Percentiles rank a stretch among this genome's conserved stretches.
These are phyloP conservation scores for Prionailurus bengalensis DNA, from an alignment of 2,113 vertebrate species.

Conservation along the genomic window DNA sequence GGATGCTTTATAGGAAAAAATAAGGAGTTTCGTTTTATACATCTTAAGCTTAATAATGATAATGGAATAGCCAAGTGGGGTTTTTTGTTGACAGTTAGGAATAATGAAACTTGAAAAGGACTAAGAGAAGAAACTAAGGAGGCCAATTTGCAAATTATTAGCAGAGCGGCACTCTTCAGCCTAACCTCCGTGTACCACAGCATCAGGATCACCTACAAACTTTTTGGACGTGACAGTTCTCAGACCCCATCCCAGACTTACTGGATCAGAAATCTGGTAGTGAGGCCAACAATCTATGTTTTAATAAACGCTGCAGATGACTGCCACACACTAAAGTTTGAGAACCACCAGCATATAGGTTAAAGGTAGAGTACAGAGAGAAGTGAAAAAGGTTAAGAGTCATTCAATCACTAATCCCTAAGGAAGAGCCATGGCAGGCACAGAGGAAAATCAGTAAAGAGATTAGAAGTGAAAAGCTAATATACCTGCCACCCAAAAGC, in stretches of 20 bases:
- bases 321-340: slow-evolving; percentile 6
- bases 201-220: slow-evolving; percentile 4
- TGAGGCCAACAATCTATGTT: neutral
- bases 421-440: neutral
- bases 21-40: neutral
- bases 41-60: neutral
- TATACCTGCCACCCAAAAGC: neutral
- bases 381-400: neutral
- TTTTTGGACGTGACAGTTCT: neutral
- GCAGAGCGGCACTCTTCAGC: slow-evolving; percentile 22
- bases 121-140: neutral
- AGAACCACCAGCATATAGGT: neutral
- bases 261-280: neutral
- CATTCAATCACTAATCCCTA: neutral
- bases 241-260: neutral
- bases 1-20: slow-evolving; percentile 28
- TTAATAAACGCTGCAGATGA: slow-evolving; percentile 14
- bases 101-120: slow-evolving; percentile 20
- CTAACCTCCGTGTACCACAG: neutral
- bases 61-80: slow-evolving; percentile 36
- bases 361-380: neutral
- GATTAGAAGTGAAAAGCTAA: slow-evolving; percentile 4
- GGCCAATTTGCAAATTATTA: neutral
- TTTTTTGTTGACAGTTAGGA: slow-evolving; percentile 9
- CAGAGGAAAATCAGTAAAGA: slow-evolving; percentile 28